These are phyloP conservation scores for Laspeyria flexula DNA, from an alignment of 2,888 invertebrate genomes.

Conservation along the genomic window DNA sequence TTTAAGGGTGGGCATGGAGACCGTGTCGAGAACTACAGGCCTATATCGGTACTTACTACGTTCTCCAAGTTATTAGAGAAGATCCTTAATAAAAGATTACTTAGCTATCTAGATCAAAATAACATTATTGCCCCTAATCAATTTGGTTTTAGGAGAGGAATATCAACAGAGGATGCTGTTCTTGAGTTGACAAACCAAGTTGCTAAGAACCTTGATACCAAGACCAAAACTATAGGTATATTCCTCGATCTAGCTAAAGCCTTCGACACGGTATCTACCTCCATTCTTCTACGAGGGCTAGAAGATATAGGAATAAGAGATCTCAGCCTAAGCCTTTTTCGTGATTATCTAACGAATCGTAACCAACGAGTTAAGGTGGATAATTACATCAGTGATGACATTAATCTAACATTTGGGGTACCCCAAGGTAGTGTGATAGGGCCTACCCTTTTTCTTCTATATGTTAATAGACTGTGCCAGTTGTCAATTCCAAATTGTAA, in stretches of 20 bases:
- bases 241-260: background rate
- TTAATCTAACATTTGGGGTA: background rate
- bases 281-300: background rate
- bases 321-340: background rate
- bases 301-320: background rate
- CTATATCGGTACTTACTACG: slow-evolving; percentile 16
- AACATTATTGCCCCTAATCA: slow-evolving; percentile 5
- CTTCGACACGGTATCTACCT: background rate
- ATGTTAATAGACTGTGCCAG: background rate
- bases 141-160: slow-evolving; percentile 2
- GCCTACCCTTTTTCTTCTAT: background rate
- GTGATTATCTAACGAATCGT: background rate
- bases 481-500: background rate
- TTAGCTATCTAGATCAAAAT: slow-evolving; percentile 1
- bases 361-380: background rate
- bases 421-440: background rate
- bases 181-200: background rate
- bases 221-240: background rate
- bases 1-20: slow-evolving; percentile 13
- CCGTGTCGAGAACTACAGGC: slow-evolving; percentile 16
- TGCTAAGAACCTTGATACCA: background rate
- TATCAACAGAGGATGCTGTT: background rate
- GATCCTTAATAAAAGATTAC: slow-evolving; percentile 9
- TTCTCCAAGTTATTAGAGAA: slow-evolving; percentile 20
- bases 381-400: background rate